Evolutionary conservation across 2,113 vertebrate species (phyloP).

Genomic region (Gadus macrocephalus): DNA sequence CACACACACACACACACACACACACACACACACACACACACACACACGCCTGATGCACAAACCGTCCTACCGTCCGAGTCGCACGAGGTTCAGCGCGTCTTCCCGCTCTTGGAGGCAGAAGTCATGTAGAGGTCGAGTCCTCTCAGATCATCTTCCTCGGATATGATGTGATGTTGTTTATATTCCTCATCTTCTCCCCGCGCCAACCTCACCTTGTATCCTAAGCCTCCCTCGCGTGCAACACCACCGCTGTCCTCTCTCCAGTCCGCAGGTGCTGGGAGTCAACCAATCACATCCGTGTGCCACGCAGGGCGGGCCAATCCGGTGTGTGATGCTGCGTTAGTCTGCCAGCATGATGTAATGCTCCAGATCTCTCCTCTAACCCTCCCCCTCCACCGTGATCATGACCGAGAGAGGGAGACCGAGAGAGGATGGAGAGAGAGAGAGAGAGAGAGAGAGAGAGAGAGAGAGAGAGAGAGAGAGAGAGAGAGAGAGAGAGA

Average conservation of each 20-base stretch:
- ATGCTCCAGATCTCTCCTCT: conserved; percentile 56
- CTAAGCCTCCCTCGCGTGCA: conserved; percentile 4
- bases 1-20: conserved; percentile 2
- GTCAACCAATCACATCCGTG: conserved; percentile 39
- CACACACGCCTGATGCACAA: neutral
- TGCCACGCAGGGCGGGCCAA: conserved; percentile 35
- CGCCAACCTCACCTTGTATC: neutral
- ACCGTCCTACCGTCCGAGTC: neutral
- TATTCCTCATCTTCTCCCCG: conserved; percentile 1
- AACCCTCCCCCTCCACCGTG: conserved; percentile 8
- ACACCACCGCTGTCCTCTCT: conserved; percentile 20
- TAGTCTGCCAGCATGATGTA: conserved; percentile 51
- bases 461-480: neutral
- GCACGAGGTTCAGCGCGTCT: conserved; percentile 5
- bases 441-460: conserved; percentile 1
- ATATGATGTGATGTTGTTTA: neutral
- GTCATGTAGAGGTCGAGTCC: too few species aligned
- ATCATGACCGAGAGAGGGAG: neutral
- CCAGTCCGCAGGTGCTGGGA: conserved; percentile 38
- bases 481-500: neutral
- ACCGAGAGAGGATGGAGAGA: too few species aligned
- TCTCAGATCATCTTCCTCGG: too few species aligned
- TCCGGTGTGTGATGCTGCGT: conserved; percentile 41
- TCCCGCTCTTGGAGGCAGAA: neutral
- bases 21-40: neutral